phyloP scores from a whole-genome alignment of 2,797 vertebrate species.

The Limosa lapponica region DNA sequence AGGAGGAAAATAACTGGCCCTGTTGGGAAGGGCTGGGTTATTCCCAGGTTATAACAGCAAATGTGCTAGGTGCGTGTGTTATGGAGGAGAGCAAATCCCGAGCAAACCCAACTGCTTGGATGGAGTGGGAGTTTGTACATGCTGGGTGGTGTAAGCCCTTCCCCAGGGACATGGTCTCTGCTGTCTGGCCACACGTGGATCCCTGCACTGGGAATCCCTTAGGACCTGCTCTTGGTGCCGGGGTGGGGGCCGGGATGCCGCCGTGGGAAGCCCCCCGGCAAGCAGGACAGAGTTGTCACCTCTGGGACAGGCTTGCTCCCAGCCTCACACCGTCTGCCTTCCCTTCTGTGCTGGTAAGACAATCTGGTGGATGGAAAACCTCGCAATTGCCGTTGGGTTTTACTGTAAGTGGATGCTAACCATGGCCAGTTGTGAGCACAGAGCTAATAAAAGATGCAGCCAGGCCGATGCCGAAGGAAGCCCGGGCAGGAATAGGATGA shows the following conservation, averaged over 20 bases:
- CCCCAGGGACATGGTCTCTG: accelerated
- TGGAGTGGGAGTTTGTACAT: neutral
- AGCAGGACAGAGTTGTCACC: neutral
- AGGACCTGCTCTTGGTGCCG: accelerated
- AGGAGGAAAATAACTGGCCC: neutral
- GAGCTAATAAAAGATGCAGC: neutral
- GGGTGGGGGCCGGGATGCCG: accelerated
- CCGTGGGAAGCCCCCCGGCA: neutral
- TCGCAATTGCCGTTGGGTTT: neutral
- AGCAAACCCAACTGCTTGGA: neutral
- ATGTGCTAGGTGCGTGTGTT: neutral
- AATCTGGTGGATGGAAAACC: neutral
- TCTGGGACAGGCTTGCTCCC: neutral
- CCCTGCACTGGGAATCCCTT: neutral
- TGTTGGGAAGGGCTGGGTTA: constrained; percentile 44
- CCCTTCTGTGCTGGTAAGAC: neutral
- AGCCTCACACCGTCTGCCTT: neutral
- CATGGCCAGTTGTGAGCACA: neutral
- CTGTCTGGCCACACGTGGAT: accelerated
- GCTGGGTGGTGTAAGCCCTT: neutral
- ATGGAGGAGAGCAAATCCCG: neutral
- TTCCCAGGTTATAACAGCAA: constrained; percentile 27
- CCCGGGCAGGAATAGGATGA: constrained; percentile 42
- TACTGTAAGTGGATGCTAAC: neutral
- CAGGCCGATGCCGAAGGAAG: neutral